Conservation (phyloP, 2,113 vertebrate genomes). For the Apteryx mantelli region DNA sequence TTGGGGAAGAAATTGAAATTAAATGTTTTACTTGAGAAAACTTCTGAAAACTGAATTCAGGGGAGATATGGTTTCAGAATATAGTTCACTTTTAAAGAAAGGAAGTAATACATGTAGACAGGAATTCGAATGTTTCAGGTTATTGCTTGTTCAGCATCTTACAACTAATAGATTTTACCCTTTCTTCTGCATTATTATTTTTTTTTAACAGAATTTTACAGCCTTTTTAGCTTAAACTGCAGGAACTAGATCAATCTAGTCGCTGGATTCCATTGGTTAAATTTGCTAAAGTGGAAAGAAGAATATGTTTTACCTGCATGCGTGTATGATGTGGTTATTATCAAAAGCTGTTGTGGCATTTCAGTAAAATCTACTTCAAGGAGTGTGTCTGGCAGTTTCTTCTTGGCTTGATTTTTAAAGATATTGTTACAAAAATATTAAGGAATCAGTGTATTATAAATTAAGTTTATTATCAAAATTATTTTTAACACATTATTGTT, state of each 20-base stretch:
- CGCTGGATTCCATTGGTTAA: neutral
- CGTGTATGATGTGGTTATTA: fast-evolving
- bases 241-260: neutral
- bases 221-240: neutral
- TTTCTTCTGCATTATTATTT: neutral
- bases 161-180: neutral
- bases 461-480: neutral
- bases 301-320: neutral
- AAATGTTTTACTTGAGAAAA: neutral
- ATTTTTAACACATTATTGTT: neutral
- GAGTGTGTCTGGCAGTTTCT: neutral
- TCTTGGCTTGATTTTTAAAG: neutral
- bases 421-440: neutral
- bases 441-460: neutral
- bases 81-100: neutral
- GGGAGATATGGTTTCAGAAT: neutral
- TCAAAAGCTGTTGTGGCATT: neutral
- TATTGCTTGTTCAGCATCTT: neutral
- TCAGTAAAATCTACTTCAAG: neutral
- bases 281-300: neutral
- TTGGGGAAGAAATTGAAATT: neutral
- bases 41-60: neutral
- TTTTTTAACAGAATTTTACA: neutral
- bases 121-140: neutral
- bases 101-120: neutral